Evolutionary conservation across 2,888 invertebrate species (phyloP), one percentile per base, ranked within the genome.

Genomic region (Heliconius charithonia): DNA sequence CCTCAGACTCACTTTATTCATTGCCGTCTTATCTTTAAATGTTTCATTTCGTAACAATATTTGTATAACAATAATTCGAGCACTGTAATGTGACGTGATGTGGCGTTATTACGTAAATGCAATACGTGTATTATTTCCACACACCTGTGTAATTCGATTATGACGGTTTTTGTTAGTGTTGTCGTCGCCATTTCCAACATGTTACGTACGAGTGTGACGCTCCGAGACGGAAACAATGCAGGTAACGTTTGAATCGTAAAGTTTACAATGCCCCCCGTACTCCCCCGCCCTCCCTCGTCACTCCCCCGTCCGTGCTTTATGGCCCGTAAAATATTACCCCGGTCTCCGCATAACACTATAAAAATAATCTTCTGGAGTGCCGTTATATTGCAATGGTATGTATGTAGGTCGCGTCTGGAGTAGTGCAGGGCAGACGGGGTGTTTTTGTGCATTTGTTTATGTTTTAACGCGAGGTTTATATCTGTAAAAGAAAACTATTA

Each of bases 241-340:
- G 87, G 88, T 88, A 81, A 81, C 79, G 77, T 77, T 78, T 59
- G 74, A 82, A 81, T 83, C 82, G 82, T 86, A 86, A 86, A 86
- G 82, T 84, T 56, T 83, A 89, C 90, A 88, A 84, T 90, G 90
- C 89, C 85, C 80, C 79, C 82, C 51, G n/a, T n/a, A n/a, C n/a
- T n/a, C n/a, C n/a, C n/a, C n/a, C n/a, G n/a, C n/a, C n/a, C n/a
- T n/a, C n/a, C n/a, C n/a, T n/a, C n/a, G 4, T 41, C 12, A 0
- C 41, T 45, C 41, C 45, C 79, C 82, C 79, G 82, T 82, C 84
- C 82, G 79, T 83, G 82, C 81, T 91, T 92, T 91, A 92, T 90
- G 86, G 88, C 83, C 87, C 89, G 89, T 90, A 89, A 91, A 91
- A 90, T 87, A 89, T 90, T 87, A 89, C 88, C 85, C 85, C 86